Percentiles rank a stretch among this genome's conserved stretches.
Conservation (phyloP, 2,113 vertebrate genomes). For the Catharus minimus region DNA sequence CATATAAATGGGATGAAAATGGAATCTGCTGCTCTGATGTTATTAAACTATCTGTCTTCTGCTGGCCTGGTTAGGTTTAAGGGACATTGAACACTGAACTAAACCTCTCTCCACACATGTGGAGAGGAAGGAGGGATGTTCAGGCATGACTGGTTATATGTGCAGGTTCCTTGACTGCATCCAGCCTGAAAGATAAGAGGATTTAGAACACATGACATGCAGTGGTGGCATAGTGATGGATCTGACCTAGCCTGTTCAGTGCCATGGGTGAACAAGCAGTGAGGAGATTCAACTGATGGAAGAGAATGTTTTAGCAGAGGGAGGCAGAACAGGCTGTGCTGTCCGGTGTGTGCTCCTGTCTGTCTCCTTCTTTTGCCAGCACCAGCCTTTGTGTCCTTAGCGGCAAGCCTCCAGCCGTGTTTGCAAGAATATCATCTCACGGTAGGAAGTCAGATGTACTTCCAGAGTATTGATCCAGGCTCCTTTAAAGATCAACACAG, state of each 20-base stretch:
- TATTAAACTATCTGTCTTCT: conserved; percentile 22
- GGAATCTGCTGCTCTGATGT: neutral
- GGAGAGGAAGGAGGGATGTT: neutral
- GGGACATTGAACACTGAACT: neutral
- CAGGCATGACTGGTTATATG: neutral
- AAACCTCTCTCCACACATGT: neutral
- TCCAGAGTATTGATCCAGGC: neutral
- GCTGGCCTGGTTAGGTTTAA: neutral
- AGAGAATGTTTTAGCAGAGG: neutral
- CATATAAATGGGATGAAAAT: neutral
- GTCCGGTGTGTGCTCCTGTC: neutral
- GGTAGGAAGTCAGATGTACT: neutral
- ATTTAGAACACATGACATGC: neutral
- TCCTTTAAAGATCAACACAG: neutral
- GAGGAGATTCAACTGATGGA: neutral
- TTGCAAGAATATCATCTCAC: neutral
- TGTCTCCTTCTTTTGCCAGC: neutral
- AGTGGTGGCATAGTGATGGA: neutral
- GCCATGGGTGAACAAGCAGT: neutral
- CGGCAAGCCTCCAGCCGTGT: neutral
- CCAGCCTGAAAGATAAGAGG: neutral
- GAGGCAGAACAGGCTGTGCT: neutral
- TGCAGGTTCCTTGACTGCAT: neutral
- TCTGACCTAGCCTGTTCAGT: neutral
- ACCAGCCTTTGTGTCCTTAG: neutral